Conservation (phyloP, 2,888 invertebrate species). For the Drosophila ezoana region DNA sequence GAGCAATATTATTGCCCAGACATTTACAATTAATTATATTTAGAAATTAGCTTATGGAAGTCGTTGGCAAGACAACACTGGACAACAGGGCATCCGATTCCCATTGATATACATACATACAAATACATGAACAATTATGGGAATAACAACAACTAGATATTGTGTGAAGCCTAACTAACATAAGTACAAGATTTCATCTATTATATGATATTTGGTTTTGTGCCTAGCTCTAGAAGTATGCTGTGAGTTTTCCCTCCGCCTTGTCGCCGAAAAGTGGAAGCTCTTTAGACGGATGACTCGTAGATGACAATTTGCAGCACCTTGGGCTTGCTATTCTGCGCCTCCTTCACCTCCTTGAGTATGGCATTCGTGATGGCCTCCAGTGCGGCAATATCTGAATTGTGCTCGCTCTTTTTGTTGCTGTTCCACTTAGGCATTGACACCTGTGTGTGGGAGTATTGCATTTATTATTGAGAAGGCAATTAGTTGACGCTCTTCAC, state of each 20-base stretch:
- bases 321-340: constrained; percentile 85
- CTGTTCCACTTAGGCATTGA: constrained; percentile 89
- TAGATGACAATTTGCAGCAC: constrained; percentile 94
- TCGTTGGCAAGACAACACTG: constrained; percentile 42
- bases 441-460: constrained; percentile 85
- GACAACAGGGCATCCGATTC: constrained; percentile 4
- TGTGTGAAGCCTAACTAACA: constrained; percentile 28
- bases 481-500: constrained; percentile 12
- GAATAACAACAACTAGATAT: constrained; percentile 12
- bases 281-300: constrained; percentile 91
- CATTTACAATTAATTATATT: constrained; percentile 46
- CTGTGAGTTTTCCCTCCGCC: constrained; percentile 11
- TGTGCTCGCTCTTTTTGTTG: constrained; percentile 85
- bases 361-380: constrained; percentile 87
- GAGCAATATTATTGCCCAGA: constrained; percentile 67
- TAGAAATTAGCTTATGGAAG: constrained; percentile 55
- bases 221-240: constrained; percentile 35
- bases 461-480: background rate
- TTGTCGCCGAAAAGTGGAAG: constrained; percentile 7
- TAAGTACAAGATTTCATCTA: constrained; percentile 23
- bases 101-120: constrained; percentile 17
- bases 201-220: constrained; percentile 34
- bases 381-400: constrained; percentile 89
- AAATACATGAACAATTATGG: constrained; percentile 1
- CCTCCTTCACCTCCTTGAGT: constrained; percentile 89